phyloP scores from a whole-genome alignment of 2,888 invertebrate genomes.

The Polydrusus cervinus region DNA sequence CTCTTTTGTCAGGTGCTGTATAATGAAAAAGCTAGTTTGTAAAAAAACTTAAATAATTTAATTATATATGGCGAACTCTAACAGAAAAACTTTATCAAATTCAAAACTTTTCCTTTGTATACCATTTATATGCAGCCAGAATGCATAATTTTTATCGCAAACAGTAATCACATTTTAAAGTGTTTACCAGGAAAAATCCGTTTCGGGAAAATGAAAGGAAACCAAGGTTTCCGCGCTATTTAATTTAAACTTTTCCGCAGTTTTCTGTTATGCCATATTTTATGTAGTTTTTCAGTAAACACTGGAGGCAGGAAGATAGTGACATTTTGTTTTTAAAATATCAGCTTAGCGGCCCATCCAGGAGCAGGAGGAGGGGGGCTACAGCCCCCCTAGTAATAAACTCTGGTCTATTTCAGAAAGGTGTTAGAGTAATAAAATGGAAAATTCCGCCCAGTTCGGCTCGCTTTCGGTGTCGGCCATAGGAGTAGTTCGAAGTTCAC shows the following conservation, averaged over 20 bases:
- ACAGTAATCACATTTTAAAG: slow-evolving; percentile 22
- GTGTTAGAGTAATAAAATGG: too few species aligned
- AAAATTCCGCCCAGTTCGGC: too few species aligned
- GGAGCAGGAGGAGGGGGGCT: too few species aligned
- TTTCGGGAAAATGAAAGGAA: slow-evolving; percentile 12
- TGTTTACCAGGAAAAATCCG: slow-evolving; percentile 25
- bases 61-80: not conserved
- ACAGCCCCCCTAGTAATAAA: too few species aligned
- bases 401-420: too few species aligned
- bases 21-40: too few species aligned
- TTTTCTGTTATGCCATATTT: not conserved
- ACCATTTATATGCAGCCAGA: not conserved
- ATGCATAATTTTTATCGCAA: slow-evolving; percentile 25
- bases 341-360: too few species aligned
- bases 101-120: slow-evolving; percentile 6
- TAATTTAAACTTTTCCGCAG: slow-evolving; percentile 20
- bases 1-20: too few species aligned
- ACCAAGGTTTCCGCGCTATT: not conserved
- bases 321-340: too few species aligned
- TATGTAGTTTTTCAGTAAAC: not conserved
- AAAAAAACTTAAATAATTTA: too few species aligned
- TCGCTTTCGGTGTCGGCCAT: too few species aligned
- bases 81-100: slow-evolving; percentile 8
- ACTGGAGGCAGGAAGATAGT: not conserved
- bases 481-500: too few species aligned